Evolutionary conservation across 2,888 invertebrate genomes (phyloP).

Genomic region (Mesorhabditis belari): DNA sequence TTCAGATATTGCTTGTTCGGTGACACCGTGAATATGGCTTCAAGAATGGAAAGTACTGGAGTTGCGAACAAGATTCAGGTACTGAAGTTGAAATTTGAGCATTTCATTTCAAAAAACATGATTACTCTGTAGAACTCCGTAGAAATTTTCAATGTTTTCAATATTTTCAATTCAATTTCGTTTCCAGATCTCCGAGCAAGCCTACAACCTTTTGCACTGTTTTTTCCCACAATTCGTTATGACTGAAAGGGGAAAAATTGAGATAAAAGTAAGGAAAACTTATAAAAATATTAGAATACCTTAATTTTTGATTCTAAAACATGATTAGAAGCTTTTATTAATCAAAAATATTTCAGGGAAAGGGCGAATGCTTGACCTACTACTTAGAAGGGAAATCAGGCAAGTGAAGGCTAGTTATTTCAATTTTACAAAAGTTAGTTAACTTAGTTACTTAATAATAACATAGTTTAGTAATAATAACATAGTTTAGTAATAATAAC

Average conservation of each 20-base stretch:
- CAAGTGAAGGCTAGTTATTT: too few species aligned
- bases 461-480: too few species aligned
- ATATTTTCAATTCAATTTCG: background rate
- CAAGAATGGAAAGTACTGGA: slow-evolving; percentile 49
- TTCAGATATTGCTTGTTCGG: slow-evolving; percentile 50
- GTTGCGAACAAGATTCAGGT: slow-evolving; percentile 47
- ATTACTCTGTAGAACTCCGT: slow-evolving; percentile 15
- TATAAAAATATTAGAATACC: background rate
- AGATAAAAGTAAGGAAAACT: slow-evolving; percentile 35
- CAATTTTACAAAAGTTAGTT: too few species aligned
- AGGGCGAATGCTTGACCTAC: slow-evolving; percentile 47
- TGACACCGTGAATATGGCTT: slow-evolving; percentile 49
- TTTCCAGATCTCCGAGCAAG: slow-evolving; percentile 45
- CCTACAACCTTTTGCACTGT: slow-evolving; percentile 46
- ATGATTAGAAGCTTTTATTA: background rate
- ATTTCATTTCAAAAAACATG: background rate
- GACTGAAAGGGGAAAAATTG: slow-evolving; percentile 47
- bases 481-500: too few species aligned
- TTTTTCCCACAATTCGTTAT: slow-evolving; percentile 46
- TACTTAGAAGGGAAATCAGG: too few species aligned
- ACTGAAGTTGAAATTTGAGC: background rate
- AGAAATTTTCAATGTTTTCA: slow-evolving; percentile 15
- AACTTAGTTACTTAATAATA: too few species aligned
- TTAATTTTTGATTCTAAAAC: slow-evolving; percentile 2
- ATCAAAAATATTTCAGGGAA: slow-evolving; percentile 33